Conservation (phyloP, 2,113 vertebrate genomes). For the Lepus timidus region DNA sequence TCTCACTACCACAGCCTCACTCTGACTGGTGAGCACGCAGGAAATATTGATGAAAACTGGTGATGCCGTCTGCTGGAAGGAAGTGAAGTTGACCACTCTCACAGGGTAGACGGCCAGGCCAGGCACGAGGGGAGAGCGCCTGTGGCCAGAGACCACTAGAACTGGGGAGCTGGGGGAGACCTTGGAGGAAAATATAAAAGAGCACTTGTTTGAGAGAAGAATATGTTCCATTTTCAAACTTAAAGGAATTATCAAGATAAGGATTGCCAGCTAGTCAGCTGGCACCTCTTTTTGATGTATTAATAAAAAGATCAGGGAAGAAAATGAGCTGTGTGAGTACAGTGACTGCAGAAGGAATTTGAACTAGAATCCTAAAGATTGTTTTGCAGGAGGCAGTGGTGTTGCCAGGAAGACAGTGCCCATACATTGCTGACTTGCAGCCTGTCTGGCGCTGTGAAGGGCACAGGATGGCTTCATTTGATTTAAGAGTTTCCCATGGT, state of each 20-base stretch:
- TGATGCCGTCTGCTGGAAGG: constrained; percentile 79
- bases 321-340: constrained; percentile 27
- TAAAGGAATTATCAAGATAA: background rate
- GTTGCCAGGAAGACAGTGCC: background rate
- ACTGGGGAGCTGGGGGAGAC: constrained; percentile 74
- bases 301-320: constrained; percentile 31
- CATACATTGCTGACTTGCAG: background rate
- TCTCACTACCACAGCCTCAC: constrained; percentile 72
- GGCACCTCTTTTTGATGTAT: background rate
- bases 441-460: background rate
- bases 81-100: constrained; percentile 78
- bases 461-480: background rate
- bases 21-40: constrained; percentile 83
- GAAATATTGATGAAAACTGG: constrained; percentile 82
- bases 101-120: constrained; percentile 71
- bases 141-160: constrained; percentile 54
- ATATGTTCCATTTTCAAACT: background rate
- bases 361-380: background rate
- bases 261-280: background rate
- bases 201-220: background rate
- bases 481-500: background rate
- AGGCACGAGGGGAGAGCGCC: background rate
- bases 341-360: background rate
- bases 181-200: constrained; percentile 67
- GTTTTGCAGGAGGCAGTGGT: background rate